Percentiles rank a stretch among this genome's conserved stretches.
Conservation (phyloP, 2,113 vertebrate species). For the Sardina pilchardus region DNA sequence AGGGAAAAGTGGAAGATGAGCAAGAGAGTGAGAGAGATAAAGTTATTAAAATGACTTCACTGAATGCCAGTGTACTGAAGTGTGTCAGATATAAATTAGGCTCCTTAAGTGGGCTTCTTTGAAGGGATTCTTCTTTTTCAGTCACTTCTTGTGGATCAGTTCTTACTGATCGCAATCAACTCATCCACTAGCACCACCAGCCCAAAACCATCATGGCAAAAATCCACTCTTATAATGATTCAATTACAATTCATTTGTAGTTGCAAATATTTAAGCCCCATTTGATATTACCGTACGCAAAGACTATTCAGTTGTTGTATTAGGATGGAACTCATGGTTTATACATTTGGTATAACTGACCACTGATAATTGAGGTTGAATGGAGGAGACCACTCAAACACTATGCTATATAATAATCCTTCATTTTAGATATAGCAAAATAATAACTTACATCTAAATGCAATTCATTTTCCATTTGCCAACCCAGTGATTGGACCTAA, state of each 20-base stretch:
- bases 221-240: not conserved
- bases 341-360: not conserved
- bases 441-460: not conserved
- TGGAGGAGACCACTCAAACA: not conserved
- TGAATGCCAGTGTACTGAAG: conserved; percentile 70
- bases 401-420: not conserved
- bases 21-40: conserved; percentile 14
- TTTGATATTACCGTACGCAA: not conserved
- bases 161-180: conserved; percentile 41
- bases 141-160: conserved; percentile 56
- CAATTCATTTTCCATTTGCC: not conserved
- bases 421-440: not conserved
- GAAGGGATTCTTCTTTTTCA: conserved; percentile 57
- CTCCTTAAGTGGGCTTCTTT: conserved; percentile 61
- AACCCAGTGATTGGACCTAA: not conserved
- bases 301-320: not conserved
- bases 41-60: conserved; percentile 70
- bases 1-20: not conserved
- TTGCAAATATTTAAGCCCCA: not conserved
- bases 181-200: not conserved
- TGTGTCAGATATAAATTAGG: conserved; percentile 72
- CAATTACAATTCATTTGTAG: not conserved
- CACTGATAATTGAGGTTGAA: not conserved
- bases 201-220: conserved; percentile 1
- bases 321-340: not conserved